phyloP scores from a whole-genome alignment of 1,140 invertebrate genomes.

The Anagrus nilaparvatae region DNA sequence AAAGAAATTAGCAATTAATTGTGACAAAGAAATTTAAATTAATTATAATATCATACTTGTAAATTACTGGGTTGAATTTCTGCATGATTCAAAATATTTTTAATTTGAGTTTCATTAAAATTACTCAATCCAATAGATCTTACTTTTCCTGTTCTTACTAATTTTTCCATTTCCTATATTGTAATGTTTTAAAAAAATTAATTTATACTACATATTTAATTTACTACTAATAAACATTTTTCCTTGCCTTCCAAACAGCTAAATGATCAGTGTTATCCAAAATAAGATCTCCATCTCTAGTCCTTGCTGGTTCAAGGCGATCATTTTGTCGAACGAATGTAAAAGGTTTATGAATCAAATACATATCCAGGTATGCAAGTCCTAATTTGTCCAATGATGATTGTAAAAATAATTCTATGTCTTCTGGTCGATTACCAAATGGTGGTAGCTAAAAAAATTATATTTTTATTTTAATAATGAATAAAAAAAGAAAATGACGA shows the following conservation, averaged over 20 bases:
- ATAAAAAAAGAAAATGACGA: too few relatives aligned
- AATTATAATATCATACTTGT: too few relatives aligned
- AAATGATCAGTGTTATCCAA: constrained; percentile 61
- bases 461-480: too few relatives aligned
- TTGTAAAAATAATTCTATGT: constrained; percentile 5
- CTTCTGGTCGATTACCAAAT: constrained; percentile 1
- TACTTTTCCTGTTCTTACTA: constrained; percentile 49
- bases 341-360: constrained; percentile 60
- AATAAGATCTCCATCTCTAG: constrained; percentile 31
- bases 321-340: constrained; percentile 45
- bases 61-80: constrained; percentile 50
- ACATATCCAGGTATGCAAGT: constrained; percentile 58
- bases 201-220: too few relatives aligned
- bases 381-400: constrained; percentile 11
- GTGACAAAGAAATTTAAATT: too few relatives aligned
- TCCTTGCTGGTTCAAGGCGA: constrained; percentile 20
- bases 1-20: too few relatives aligned
- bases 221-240: too few relatives aligned
- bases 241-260: constrained; percentile 56
- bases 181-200: neutral
- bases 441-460: constrained; percentile 13
- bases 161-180: constrained; percentile 48
- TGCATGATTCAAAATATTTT: constrained; percentile 47
- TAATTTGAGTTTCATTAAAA: constrained; percentile 62
- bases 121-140: constrained; percentile 70